Conservation (phyloP, 2,888 invertebrate genomes). For the Drosophila sordidapex region DNA sequence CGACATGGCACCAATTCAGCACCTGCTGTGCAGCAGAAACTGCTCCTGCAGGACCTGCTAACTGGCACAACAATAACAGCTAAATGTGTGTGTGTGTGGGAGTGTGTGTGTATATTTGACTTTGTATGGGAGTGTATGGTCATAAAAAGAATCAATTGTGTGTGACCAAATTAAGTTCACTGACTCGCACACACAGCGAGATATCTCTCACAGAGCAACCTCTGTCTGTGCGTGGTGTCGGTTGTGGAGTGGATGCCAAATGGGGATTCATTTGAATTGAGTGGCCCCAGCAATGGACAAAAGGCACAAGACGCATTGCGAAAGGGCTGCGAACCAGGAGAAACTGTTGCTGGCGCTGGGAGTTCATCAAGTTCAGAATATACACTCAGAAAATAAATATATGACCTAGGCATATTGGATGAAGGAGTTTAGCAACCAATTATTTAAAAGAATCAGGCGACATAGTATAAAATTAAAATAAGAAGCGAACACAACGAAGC, state of each 20-base stretch:
- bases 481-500: background rate
- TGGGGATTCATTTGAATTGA: conserved; percentile 77
- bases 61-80: conserved; percentile 54
- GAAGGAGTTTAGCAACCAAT: background rate
- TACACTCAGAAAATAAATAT: conserved; percentile 4
- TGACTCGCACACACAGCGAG: conserved; percentile 57
- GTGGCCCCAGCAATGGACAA: conserved; percentile 55
- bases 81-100: conserved; percentile 1
- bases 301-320: conserved; percentile 17
- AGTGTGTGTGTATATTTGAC: conserved; percentile 9
- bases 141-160: conserved; percentile 82
- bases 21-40: conserved; percentile 22
- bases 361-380: background rate
- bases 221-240: conserved; percentile 44
- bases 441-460: background rate
- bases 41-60: conserved; percentile 11
- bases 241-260: conserved; percentile 76
- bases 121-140: conserved; percentile 37
- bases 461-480: too few species aligned
- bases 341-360: background rate
- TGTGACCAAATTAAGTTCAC: conserved; percentile 84
- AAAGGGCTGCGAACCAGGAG: conserved; percentile 1
- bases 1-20: conserved; percentile 32
- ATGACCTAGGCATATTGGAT: background rate
- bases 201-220: conserved; percentile 1